A percentile compares a stretch with the other conserved stretches of the same genome.
phyloP scores from a whole-genome alignment of 2,797 vertebrate genomes.

The Cirrhinus mrigala region DNA sequence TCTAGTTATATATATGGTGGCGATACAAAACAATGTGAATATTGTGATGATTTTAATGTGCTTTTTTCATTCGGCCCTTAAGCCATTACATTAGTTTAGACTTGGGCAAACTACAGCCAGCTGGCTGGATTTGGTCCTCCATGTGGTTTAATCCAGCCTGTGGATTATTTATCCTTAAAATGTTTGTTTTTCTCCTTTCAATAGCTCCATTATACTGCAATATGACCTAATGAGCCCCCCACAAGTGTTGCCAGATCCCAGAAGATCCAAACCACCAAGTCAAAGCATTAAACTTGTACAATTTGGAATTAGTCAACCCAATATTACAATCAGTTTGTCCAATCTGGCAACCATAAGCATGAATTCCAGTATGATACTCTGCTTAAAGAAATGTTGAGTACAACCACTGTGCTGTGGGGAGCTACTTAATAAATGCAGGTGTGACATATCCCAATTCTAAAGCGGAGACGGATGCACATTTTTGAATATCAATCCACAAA shows the following conservation, averaged over 20 bases:
- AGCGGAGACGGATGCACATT: too few relatives aligned
- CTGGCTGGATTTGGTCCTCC: neutral
- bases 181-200: neutral
- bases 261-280: constrained; percentile 2
- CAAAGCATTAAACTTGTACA: neutral
- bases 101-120: neutral
- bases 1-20: neutral
- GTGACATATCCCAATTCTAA: neutral
- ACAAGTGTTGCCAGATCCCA: neutral
- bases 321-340: neutral
- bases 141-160: neutral
- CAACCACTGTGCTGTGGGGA: neutral
- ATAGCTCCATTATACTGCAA: constrained; percentile 5
- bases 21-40: neutral
- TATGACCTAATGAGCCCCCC: neutral
- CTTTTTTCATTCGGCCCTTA: neutral
- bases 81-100: neutral
- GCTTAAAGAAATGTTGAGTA: neutral
- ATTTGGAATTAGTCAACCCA: neutral
- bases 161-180: neutral
- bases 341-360: neutral
- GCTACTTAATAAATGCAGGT: neutral
- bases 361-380: neutral
- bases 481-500: neutral
- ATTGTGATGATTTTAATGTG: neutral